Base-by-base conservation (phyloP, 2,113 vertebrate genomes). In the Leptodactylus fuscus region DNA sequence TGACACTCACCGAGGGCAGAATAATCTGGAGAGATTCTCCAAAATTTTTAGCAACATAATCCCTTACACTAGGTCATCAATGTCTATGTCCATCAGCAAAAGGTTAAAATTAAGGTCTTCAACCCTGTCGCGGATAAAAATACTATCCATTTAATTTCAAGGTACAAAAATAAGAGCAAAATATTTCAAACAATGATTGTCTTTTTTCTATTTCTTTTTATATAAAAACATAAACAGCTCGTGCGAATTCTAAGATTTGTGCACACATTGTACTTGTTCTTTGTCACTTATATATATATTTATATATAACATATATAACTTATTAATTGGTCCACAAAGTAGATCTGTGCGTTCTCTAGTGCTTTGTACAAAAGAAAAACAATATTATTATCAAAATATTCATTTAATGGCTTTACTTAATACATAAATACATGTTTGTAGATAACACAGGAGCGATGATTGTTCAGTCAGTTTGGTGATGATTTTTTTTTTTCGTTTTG, bases 321-420 rank as follows among this genome's bases (percentile, higher is more conserved):
- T 94, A 95, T 95, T 94, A 95, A 92, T 95, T 96, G 93, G 95
- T 97, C 96, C 96, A 96, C 96, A 96, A 96, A 96, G 95, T 96
- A 96, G 93, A 96, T 95, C 92, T 96, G 93, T 96, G 95, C 91
- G 92, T 95, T 96, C 94, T 97, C 95, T 97, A 97, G 96, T 98
- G 96, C 96, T 97, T 96, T 92, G 93, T 98, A 97, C 92, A 97
- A 97, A 97, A 97, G 94, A 96, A 97, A 97, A 98, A 94, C 95
- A 95, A 95, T 97, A 96, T 97, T 96, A 96, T 97, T 97, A 99
- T 98, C 96, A 98, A 99, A 99, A 99, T 98, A 98, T 96, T 97
- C 94, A 95, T 97, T 98, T 97, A 97, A 98, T 97, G 95, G 96
- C 96, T 99, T 99, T 96, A 97, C 96, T 96, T 98, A 94, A 96